Percentiles rank a stretch among this genome's conserved stretches.
Conservation (phyloP, 2,797 vertebrate genomes). For the Lophotriccus pileatus region DNA sequence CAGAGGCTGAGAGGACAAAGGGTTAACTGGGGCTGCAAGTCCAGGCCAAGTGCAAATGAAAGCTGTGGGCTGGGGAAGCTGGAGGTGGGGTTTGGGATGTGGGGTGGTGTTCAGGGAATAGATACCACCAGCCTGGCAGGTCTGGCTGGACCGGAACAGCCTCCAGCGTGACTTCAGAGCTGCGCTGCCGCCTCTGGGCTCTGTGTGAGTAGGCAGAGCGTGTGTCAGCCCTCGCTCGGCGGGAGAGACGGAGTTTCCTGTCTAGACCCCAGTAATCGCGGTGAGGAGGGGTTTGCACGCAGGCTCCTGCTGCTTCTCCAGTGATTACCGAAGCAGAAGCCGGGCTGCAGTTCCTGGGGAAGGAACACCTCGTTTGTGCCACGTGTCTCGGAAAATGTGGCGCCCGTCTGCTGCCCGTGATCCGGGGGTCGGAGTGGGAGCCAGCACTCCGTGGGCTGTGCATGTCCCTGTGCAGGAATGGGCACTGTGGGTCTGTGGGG, state of each 20-base stretch:
- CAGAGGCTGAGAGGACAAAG: not conserved
- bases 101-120: not conserved
- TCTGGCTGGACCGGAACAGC: not conserved
- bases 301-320: not conserved
- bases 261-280: conserved; percentile 25
- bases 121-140: not conserved
- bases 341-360: not conserved
- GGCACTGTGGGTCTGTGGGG: not conserved
- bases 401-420: not conserved
- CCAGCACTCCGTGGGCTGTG: not conserved
- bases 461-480: rapidly evolving
- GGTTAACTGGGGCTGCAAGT: not conserved
- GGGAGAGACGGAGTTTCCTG: not conserved
- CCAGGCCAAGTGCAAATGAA: not conserved
- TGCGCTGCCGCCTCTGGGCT: not conserved
- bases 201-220: not conserved
- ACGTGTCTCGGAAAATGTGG: not conserved
- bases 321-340: conserved; percentile 5
- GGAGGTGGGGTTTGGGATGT: not conserved
- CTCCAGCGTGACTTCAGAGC: not conserved
- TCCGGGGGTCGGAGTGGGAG: not conserved
- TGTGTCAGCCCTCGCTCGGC: not conserved
- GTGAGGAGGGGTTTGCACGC: not conserved
- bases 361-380: not conserved
- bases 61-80: not conserved